A percentile compares a stretch with the other conserved stretches of the same genome.
These are phyloP conservation scores for Erebia ligea DNA, from an alignment of 2,888 invertebrate genomes.

Conservation along the genomic window DNA sequence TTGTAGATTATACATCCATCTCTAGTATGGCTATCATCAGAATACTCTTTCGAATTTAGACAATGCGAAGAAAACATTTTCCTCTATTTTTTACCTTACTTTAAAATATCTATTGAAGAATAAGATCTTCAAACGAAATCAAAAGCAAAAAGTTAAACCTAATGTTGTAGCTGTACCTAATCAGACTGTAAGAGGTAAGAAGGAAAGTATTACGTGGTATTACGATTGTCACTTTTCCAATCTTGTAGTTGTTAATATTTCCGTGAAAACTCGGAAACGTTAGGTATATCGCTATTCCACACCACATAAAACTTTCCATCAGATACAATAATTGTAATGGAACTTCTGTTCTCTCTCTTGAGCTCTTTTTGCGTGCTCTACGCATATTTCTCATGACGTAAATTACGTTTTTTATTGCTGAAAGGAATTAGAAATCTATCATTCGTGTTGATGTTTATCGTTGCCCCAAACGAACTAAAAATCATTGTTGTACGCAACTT, in stretches of 20 bases:
- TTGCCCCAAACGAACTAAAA: conserved; percentile 17
- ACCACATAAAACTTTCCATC: conserved; percentile 36
- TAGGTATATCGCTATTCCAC: conserved; percentile 8
- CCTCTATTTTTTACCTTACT: too few species aligned
- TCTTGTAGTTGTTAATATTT: conserved; percentile 6
- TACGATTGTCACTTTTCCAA: not conserved
- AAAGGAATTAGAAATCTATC: conserved; percentile 36
- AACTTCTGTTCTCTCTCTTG: conserved; percentile 20
- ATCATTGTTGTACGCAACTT: conserved; percentile 17
- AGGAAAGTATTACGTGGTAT: too few species aligned
- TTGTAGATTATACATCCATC: too few species aligned
- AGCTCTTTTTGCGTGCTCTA: conserved; percentile 37
- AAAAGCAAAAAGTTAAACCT: too few species aligned
- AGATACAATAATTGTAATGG: conserved; percentile 36
- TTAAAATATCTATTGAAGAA: too few species aligned
- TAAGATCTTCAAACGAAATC: too few species aligned
- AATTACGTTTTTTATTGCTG: conserved; percentile 34
- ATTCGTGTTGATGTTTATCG: conserved; percentile 28
- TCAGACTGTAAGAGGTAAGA: too few species aligned
- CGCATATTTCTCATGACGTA: conserved; percentile 36
- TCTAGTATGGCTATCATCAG: too few species aligned
- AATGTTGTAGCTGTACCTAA: too few species aligned
- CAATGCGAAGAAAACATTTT: too few species aligned
- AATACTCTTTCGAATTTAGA: too few species aligned
- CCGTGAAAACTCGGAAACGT: conserved; percentile 32